Base-by-base conservation (phyloP, 1,140 invertebrate species). In the Paracyclopina nana region DNA sequence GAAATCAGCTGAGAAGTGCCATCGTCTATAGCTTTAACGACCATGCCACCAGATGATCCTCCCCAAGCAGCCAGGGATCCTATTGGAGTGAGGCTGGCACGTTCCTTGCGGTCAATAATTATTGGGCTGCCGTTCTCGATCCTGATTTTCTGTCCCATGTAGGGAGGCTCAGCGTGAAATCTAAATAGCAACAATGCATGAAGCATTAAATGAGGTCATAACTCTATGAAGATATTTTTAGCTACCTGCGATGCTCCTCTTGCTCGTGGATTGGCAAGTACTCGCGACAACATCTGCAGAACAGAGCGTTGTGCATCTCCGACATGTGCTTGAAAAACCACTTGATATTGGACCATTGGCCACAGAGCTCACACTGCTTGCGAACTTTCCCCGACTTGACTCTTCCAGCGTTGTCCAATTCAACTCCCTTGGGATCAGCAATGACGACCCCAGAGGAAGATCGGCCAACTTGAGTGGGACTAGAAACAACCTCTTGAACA, bases 311-410 rank as follows among this genome's bases (percentile, higher is more conserved):
- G 26, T 52, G 50, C n/a, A 52, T 41, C 28, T 52, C 50, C n/a
- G 50, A 52, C 50, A 52, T 52, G 28, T 52, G 50, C 26, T 52
- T 52, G 26, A 52, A 52, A 25, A 52, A 52, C 50, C 50, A 52
- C 43, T 52, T 52, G 20, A 52, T 52, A 26, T 52, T 52, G 4
- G 50, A 52, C 50, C 50, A 52, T 29, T 52, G 38, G 2, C 50
- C 50, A 43, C 50, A 52, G 11, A 52, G 50, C 40, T 52, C 50
- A 27, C 50, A 52, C 20, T 52, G 50, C 25, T 52, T 52, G 6
- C 50, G 38, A 12, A 52, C 50, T 38, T 52, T 52, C 16, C 50
- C 50, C 14, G 50, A 52, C 14, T 52, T 52, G 40, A 52, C 50
- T 6, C 50, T 22, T 16, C 50, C 50, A 42, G 50, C 50, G 27